Percentiles rank a stretch among this genome's conserved stretches.
phyloP scores from a whole-genome alignment of 2,888 invertebrate genomes.

The Tetanocera ferruginea region DNA sequence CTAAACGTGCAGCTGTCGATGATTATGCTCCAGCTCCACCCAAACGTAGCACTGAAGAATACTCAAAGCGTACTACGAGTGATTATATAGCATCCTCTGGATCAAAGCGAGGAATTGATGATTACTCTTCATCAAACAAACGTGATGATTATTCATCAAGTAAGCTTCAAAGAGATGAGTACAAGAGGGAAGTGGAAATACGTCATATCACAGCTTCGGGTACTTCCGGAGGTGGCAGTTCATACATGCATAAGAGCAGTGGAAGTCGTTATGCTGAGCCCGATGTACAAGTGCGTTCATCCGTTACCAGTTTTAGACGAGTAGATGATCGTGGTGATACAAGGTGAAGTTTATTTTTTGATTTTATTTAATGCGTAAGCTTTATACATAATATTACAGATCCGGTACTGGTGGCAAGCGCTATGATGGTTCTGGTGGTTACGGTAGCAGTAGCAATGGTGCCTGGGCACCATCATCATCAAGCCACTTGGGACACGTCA shows the following conservation, averaged over 20 bases:
- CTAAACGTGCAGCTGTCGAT: constrained; percentile 61
- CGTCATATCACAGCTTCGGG: constrained; percentile 58
- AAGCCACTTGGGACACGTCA: constrained; percentile 45
- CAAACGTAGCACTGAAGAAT: constrained; percentile 59
- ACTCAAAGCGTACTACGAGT: constrained; percentile 53
- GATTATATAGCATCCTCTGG: constrained; percentile 58
- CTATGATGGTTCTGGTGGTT: constrained; percentile 62
- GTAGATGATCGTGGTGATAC: constrained; percentile 55
- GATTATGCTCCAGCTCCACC: constrained; percentile 59
- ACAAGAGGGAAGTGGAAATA: constrained; percentile 68
- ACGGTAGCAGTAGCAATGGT: constrained; percentile 54
- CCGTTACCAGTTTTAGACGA: constrained; percentile 58
- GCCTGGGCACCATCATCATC: constrained; percentile 58
- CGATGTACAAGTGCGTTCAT: constrained; percentile 54
- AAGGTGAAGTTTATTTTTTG: constrained; percentile 43
- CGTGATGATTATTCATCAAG: constrained; percentile 58
- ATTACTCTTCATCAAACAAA: constrained; percentile 59
- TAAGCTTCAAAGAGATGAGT: constrained; percentile 54
- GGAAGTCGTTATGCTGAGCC: constrained; percentile 60
- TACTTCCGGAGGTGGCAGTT: constrained; percentile 49
- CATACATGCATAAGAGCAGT: constrained; percentile 49
- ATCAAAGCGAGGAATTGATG: constrained; percentile 57
- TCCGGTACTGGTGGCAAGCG: constrained; percentile 55
- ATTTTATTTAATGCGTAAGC: neutral
- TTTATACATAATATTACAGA: neutral